phyloP scores from a whole-genome alignment of 2,888 invertebrate genomes.

The Drosophila flavopinicola region DNA sequence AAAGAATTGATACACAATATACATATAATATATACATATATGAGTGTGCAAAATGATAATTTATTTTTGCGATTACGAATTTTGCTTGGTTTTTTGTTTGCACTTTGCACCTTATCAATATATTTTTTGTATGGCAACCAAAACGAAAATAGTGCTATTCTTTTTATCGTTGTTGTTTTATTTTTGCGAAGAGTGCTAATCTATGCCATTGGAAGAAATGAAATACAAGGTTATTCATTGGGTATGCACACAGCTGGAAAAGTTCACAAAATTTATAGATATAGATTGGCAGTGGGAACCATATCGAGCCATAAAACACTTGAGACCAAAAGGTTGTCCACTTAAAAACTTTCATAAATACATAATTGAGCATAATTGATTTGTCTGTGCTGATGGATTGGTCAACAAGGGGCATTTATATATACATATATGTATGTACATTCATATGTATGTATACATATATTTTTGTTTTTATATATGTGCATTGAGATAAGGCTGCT shows the following conservation, averaged over 20 bases:
- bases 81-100: conserved; percentile 28
- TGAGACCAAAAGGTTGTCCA: conserved; percentile 49
- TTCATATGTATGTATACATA: conserved; percentile 5
- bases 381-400: conserved; percentile 53
- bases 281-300: conserved; percentile 37
- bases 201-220: conserved; percentile 5
- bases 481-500: conserved; percentile 44
- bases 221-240: conserved; percentile 4
- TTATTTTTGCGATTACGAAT: conserved; percentile 41
- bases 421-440: conserved; percentile 3
- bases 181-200: conserved; percentile 15
- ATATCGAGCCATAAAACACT: conserved; percentile 45
- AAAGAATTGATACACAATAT: conserved; percentile 5
- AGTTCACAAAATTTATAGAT: conserved; percentile 37
- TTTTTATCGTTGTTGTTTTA: background rate
- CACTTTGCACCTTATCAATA: conserved; percentile 56
- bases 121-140: conserved; percentile 25
- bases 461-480: conserved; percentile 26
- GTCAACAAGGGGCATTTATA: conserved; percentile 18
- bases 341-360: conserved; percentile 40
- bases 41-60: conserved; percentile 29
- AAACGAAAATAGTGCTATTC: conserved; percentile 5
- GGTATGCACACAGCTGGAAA: conserved; percentile 26
- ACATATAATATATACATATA: conserved; percentile 6
- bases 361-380: conserved; percentile 73